Percentiles rank a stretch among this genome's conserved stretches.
phyloP scores from a whole-genome alignment of 2,113 vertebrate genomes.

The Cyphomyrus discorhynchus region DNA sequence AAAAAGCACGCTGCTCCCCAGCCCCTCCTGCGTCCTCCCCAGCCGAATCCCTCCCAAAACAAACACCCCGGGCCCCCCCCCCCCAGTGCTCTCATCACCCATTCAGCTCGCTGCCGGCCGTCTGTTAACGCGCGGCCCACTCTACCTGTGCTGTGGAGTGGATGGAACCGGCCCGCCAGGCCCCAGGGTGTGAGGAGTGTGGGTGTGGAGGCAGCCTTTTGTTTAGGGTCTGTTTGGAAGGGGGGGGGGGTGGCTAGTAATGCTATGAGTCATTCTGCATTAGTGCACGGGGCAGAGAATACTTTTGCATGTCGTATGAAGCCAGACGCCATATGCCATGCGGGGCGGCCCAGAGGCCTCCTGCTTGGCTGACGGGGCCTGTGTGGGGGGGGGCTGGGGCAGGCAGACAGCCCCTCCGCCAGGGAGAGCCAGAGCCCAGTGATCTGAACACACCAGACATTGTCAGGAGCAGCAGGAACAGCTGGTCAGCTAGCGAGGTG shows the following conservation, averaged over 20 bases:
- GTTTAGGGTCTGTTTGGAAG: constrained; percentile 57
- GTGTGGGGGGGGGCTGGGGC: constrained; percentile 77
- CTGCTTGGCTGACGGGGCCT: constrained; percentile 81
- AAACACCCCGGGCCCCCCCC: background rate
- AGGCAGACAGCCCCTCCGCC: constrained; percentile 20
- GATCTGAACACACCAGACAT: constrained; percentile 87
- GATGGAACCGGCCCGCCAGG: constrained; percentile 26
- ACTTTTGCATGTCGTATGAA: constrained; percentile 98
- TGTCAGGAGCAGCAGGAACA: constrained; percentile 91
- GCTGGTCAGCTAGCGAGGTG: constrained; percentile 87
- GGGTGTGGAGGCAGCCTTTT: constrained; percentile 59
- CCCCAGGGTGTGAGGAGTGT: constrained; percentile 65
- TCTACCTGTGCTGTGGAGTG: constrained; percentile 61
- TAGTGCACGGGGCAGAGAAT: constrained; percentile 73
- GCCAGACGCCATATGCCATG: constrained; percentile 99
- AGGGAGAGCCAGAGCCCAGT: constrained; percentile 67
- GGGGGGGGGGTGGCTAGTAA: constrained; percentile 66
- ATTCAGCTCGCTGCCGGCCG: constrained; percentile 48
- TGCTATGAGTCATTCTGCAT: constrained; percentile 98
- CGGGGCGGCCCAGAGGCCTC: constrained; percentile 75
- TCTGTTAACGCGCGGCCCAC: constrained; percentile 55
- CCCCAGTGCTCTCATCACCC: background rate
- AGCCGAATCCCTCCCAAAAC: background rate
- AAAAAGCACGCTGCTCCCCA: background rate
- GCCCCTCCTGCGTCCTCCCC: background rate